A percentile compares a stretch with the other conserved stretches of the same genome.
These are phyloP conservation scores for Drosophila paramelanica DNA, from an alignment of 2,888 invertebrate genomes.

Conservation along the genomic window DNA sequence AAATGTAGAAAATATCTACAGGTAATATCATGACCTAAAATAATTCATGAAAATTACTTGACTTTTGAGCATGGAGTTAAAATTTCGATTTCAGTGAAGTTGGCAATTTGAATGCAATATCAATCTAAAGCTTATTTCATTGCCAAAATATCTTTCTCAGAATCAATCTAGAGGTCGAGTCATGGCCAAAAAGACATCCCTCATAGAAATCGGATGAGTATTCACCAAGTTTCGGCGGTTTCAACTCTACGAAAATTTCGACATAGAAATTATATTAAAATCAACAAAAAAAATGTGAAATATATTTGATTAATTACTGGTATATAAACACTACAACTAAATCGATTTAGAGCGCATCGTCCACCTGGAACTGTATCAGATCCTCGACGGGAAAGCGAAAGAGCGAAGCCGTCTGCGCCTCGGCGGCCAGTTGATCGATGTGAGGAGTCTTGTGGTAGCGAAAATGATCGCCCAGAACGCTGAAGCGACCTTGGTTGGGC, in stretches of 20 bases:
- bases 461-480: slow-evolving; percentile 49
- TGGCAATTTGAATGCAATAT: background rate
- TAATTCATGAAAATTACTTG: too few species aligned
- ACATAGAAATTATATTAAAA: too few species aligned
- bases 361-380: slow-evolving; percentile 83
- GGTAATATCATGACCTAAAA: too few species aligned
- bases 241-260: background rate
- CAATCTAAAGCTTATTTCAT: background rate
- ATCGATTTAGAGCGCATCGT: slow-evolving; percentile 78
- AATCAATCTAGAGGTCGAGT: too few species aligned
- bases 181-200: too few species aligned
- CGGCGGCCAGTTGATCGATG: slow-evolving; percentile 81
- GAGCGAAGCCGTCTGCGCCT: slow-evolving; percentile 81
- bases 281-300: background rate
- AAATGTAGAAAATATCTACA: too few species aligned
- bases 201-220: background rate
- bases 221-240: background rate
- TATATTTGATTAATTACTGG: slow-evolving; percentile 26
- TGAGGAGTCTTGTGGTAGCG: slow-evolving; percentile 61
- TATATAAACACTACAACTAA: slow-evolving; percentile 23
- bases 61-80: too few species aligned
- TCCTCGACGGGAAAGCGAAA: slow-evolving; percentile 84
- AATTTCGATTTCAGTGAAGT: background rate
- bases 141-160: too few species aligned
- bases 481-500: slow-evolving; percentile 40